phyloP scores from a whole-genome alignment of 2,797 vertebrate genomes.

The Aselliscus stoliczkanus region DNA sequence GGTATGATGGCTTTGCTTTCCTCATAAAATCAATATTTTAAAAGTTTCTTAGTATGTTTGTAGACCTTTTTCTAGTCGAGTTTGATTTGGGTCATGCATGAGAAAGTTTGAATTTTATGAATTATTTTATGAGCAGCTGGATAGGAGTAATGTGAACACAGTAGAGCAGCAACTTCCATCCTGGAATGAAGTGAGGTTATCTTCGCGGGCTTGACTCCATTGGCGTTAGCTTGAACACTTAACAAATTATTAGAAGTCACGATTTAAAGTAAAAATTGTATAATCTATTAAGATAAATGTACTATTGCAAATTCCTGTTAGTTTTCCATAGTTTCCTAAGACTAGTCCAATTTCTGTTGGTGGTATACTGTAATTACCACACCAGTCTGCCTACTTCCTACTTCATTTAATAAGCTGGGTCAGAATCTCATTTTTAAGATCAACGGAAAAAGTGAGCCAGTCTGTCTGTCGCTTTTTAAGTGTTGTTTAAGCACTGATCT shows the following conservation, averaged over 20 bases:
- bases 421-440: not conserved
- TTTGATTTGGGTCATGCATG: not conserved
- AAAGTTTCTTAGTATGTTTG: not conserved
- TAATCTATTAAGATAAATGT: not conserved
- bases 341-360: not conserved
- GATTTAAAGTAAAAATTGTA: not conserved
- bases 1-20: conserved; percentile 81
- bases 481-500: not conserved
- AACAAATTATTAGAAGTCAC: not conserved
- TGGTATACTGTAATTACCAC: not conserved
- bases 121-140: not conserved
- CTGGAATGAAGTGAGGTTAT: not conserved
- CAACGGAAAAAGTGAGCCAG: not conserved
- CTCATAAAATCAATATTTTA: not conserved
- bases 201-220: not conserved
- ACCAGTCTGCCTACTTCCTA: not conserved
- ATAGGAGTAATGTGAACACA: not conserved
- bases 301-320: not conserved
- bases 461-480: not conserved
- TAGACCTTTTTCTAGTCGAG: not conserved
- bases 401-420: not conserved
- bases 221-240: not conserved
- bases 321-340: not conserved
- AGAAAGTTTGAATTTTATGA: not conserved
- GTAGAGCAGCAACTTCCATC: not conserved